Conservation (phyloP, 2,888 invertebrate species). For the Nomada ruficornis region DNA sequence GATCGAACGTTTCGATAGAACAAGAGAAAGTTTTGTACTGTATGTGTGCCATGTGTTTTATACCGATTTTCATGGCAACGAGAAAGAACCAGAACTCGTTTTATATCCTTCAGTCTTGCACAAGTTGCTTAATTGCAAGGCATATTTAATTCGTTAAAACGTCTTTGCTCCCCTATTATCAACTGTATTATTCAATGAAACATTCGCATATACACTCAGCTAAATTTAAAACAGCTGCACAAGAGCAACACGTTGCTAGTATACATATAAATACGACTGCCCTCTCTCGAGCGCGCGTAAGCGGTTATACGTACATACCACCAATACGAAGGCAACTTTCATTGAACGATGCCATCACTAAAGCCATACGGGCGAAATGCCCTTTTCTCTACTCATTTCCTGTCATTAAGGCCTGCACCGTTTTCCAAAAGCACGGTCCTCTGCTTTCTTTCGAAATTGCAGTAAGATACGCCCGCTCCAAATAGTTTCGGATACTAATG, state of each 20-base stretch:
- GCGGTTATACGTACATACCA: not conserved
- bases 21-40: not conserved
- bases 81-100: not conserved
- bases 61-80: not conserved
- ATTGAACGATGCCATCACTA: conserved; percentile 21
- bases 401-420: not conserved
- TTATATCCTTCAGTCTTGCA: not conserved
- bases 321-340: conserved; percentile 36
- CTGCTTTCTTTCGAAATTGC: not conserved
- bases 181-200: not conserved
- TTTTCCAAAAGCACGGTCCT: not conserved
- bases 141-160: not conserved
- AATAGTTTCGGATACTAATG: not conserved
- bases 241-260: conserved; percentile 6
- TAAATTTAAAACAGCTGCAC: not conserved
- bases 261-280: conserved; percentile 4
- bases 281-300: conserved; percentile 5
- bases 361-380: conserved; percentile 32
- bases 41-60: no score
- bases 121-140: not conserved
- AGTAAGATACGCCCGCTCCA: not conserved
- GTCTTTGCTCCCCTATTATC: not conserved
- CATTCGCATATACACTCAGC: not conserved
- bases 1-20: not conserved
- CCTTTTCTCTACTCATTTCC: conserved; percentile 18